Evolutionary conservation across 1,140 invertebrate genomes (phyloP).

Genomic region (Philaenus spumarius): DNA sequence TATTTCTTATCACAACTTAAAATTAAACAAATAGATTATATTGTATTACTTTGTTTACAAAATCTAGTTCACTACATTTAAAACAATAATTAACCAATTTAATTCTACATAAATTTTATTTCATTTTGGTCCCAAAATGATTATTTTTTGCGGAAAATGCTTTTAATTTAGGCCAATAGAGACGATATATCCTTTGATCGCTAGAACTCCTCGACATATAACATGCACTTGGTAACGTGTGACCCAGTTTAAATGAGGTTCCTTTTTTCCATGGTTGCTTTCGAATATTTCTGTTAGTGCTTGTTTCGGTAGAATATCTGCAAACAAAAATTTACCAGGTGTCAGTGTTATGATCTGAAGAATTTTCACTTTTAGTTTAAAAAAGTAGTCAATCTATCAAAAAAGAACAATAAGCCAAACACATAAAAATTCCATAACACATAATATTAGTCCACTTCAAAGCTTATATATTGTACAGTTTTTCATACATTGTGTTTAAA

Average conservation of each 20-base stretch:
- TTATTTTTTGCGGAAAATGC: too few relatives aligned
- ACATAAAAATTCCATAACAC: background rate
- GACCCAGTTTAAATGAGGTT: constrained; percentile 55
- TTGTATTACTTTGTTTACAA: too few relatives aligned
- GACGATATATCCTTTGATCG: constrained; percentile 74
- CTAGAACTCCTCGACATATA: constrained; percentile 82
- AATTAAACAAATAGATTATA: too few relatives aligned
- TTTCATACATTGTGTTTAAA: background rate
- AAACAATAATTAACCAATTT: too few relatives aligned
- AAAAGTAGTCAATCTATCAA: background rate
- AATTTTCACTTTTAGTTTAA: background rate
- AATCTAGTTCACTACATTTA: too few relatives aligned
- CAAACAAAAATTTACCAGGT: constrained; percentile 28
- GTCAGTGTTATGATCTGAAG: background rate
- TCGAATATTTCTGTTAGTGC: constrained; percentile 46
- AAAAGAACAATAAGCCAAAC: background rate
- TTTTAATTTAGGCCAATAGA: background rate
- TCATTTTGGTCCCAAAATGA: too few relatives aligned
- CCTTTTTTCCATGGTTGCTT: constrained; percentile 32
- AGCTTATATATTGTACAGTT: background rate
- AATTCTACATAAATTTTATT: too few relatives aligned
- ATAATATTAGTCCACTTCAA: too few relatives aligned
- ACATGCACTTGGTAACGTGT: constrained; percentile 79
- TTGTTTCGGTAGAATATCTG: constrained; percentile 53
- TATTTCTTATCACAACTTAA: too few relatives aligned